Conservation (phyloP, 2,888 invertebrate species). For the Eristalis pertinax region DNA sequence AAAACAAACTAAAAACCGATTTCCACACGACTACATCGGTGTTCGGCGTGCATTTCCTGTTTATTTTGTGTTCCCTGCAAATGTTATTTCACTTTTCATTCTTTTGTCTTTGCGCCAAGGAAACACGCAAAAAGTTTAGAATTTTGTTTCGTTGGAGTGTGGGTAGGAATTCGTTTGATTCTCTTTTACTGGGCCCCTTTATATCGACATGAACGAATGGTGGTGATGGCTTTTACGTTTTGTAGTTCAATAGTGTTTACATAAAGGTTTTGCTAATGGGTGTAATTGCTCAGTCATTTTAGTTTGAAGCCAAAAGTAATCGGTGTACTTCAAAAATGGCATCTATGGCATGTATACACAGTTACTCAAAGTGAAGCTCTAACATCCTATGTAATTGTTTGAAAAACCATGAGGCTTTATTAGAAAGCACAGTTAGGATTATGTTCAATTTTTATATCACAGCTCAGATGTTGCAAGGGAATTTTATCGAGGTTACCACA, state of each 20-base stretch:
- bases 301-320: background rate
- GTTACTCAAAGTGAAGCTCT: too few relatives aligned
- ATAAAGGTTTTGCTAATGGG: background rate
- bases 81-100: constrained; percentile 37
- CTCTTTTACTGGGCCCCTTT: background rate
- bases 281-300: background rate
- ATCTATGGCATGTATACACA: too few relatives aligned
- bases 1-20: constrained; percentile 55
- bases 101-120: constrained; percentile 12
- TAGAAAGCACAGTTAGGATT: too few relatives aligned
- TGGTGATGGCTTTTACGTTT: background rate
- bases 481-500: too few relatives aligned
- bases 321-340: background rate
- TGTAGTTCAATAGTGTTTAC: background rate
- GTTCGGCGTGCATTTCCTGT: constrained; percentile 59
- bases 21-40: constrained; percentile 59
- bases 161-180: background rate
- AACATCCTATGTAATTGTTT: too few relatives aligned
- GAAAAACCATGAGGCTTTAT: too few relatives aligned
- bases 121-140: background rate
- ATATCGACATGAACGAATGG: background rate
- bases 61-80: constrained; percentile 38
- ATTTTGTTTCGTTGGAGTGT: background rate
- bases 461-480: too few relatives aligned
- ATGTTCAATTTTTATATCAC: too few relatives aligned